A percentile compares a stretch with the other conserved stretches of the same genome.
phyloP scores from a whole-genome alignment of 2,888 invertebrate genomes.

The Zootermopsis nevadensis region DNA sequence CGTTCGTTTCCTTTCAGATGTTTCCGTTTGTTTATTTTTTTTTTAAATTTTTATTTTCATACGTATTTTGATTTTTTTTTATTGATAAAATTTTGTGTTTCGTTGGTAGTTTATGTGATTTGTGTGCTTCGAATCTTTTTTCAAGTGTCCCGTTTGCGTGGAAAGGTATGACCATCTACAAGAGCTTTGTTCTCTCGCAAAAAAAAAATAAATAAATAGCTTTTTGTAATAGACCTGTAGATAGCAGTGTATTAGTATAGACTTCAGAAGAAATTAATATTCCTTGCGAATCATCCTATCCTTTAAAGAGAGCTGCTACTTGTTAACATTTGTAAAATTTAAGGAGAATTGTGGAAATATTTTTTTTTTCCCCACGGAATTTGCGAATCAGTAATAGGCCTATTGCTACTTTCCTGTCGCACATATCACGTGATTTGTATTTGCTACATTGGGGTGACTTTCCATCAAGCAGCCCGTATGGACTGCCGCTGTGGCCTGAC shows the following conservation, averaged over 20 bases:
- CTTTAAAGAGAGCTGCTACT: slow-evolving; percentile 18
- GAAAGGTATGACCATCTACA: slow-evolving; percentile 54
- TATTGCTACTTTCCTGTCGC: slow-evolving; percentile 38
- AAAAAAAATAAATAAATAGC: too few species aligned
- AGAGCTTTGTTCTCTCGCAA: slow-evolving; percentile 32
- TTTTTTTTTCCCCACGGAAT: slow-evolving; percentile 32
- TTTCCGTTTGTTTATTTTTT: slow-evolving; percentile 52
- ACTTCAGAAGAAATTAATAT: slow-evolving; percentile 9
- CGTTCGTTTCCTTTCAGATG: slow-evolving; percentile 51
- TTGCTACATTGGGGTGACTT: slow-evolving; percentile 56
- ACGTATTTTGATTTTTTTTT: too few species aligned
- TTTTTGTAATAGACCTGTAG: slow-evolving; percentile 37
- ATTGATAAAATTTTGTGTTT: slow-evolving; percentile 20
- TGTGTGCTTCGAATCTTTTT: slow-evolving; percentile 53
- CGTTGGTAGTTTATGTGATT: slow-evolving; percentile 52
- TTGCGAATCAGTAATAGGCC: slow-evolving; percentile 38
- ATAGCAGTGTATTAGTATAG: slow-evolving; percentile 48
- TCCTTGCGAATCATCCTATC: slow-evolving; percentile 43
- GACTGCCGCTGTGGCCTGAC: slow-evolving; percentile 56
- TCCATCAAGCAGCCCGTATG: slow-evolving; percentile 56
- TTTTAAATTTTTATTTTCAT: slow-evolving; percentile 47
- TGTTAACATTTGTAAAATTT: slow-evolving; percentile 1
- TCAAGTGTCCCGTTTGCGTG: slow-evolving; percentile 54
- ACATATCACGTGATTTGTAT: slow-evolving; percentile 54
- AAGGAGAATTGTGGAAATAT: slow-evolving; percentile 31